phyloP scores from a whole-genome alignment of 2,888 invertebrate genomes.

The Epinotia nisella region DNA sequence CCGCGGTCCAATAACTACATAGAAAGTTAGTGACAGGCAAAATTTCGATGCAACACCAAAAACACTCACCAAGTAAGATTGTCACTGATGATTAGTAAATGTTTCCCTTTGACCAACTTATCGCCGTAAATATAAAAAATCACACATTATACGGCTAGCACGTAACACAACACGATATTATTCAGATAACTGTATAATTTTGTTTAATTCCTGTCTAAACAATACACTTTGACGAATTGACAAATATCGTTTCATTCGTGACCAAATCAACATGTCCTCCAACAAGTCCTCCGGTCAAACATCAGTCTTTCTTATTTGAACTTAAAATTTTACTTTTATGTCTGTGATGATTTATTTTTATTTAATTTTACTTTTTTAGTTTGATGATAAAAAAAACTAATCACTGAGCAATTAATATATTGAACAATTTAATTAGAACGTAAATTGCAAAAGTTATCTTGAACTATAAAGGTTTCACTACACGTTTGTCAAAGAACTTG shows the following conservation, averaged over 20 bases:
- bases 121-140: conserved; percentile 70
- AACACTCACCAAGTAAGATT: conserved; percentile 75
- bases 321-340: not conserved
- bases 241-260: conserved; percentile 76
- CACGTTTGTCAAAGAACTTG: conserved; percentile 11
- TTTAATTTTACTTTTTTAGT: not conserved
- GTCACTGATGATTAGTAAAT: conserved; percentile 62
- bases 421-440: not conserved
- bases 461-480: not conserved
- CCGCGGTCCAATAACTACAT: conserved; percentile 57
- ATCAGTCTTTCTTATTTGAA: not conserved
- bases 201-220: conserved; percentile 73
- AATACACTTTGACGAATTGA: conserved; percentile 81
- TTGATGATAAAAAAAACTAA: not conserved
- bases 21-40: conserved; percentile 69
- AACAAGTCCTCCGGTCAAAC: conserved; percentile 73
- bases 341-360: not conserved
- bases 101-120: conserved; percentile 67
- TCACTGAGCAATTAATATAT: not conserved
- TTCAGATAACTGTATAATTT: conserved; percentile 74
- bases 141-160: conserved; percentile 75
- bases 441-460: conserved; percentile 2
- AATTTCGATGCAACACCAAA: conserved; percentile 67
- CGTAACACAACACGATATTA: conserved; percentile 71
- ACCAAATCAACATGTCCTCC: conserved; percentile 82